phyloP scores from a whole-genome alignment of 30 jellyfish, hydroid and myxozoan genomes.

The Sanderia malayensis region DNA sequence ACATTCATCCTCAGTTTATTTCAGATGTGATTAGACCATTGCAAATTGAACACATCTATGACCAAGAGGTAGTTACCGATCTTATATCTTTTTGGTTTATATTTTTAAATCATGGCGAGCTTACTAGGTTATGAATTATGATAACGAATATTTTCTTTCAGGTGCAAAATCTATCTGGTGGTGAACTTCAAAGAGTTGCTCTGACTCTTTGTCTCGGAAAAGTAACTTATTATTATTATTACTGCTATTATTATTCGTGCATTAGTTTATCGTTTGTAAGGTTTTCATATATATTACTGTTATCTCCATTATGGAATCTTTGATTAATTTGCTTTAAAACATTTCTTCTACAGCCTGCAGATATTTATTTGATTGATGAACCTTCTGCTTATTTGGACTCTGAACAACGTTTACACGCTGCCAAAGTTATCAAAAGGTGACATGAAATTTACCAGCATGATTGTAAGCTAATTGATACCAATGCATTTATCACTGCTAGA shows the following conservation, averaged over 20 bases:
- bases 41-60: conserved; percentile 79
- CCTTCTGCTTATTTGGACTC: conserved; percentile 99
- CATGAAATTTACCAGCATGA: too few species aligned
- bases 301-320: too few species aligned
- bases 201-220: conserved; percentile 93
- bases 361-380: conserved; percentile 91
- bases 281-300: too few species aligned
- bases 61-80: conserved; percentile 71
- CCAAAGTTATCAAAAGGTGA: conserved; percentile 97
- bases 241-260: too few species aligned
- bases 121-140: too few species aligned
- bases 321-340: too few species aligned
- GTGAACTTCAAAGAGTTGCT: conserved; percentile 99
- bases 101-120: too few species aligned
- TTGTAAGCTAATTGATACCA: too few species aligned
- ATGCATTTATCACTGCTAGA: too few species aligned
- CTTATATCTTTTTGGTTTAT: background rate
- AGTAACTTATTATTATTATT: conserved; percentile 49
- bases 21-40: conserved; percentile 97
- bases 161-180: conserved; percentile 99
- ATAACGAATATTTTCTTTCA: background rate
- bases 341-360: conserved; percentile 99
- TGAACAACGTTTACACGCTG: conserved; percentile 99
- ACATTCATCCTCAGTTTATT: conserved; percentile 94
- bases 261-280: too few species aligned